phyloP scores from a whole-genome alignment of 1,140 invertebrate species.

The Phymorhynchus buccinoides region DNA sequence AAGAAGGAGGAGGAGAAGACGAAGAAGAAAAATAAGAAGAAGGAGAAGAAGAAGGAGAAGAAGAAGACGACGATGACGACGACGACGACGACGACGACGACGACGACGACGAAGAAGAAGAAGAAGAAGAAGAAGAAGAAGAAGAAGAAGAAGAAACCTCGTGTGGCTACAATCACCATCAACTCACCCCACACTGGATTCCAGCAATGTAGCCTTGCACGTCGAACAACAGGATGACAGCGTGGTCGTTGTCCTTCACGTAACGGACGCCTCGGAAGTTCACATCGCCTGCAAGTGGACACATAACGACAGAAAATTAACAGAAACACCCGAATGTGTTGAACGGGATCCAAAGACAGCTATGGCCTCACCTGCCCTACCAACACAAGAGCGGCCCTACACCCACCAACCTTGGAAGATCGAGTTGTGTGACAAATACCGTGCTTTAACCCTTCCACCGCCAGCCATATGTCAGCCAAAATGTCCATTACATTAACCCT shows the following conservation, averaged over 20 bases:
- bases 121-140: too few species aligned
- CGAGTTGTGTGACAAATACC: too few species aligned
- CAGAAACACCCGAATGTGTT: neutral
- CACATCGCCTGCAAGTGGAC: neutral
- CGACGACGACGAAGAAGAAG: neutral
- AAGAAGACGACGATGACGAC: neutral
- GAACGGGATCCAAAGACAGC: too few species aligned
- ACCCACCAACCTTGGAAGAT: too few species aligned
- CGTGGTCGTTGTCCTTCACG: conserved; percentile 60
- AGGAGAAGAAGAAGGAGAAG: neutral
- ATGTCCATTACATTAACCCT: too few species aligned
- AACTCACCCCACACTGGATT: conserved; percentile 66
- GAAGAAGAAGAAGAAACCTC: too few species aligned
- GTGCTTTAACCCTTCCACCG: too few species aligned
- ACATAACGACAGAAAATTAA: neutral
- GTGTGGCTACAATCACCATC: too few species aligned
- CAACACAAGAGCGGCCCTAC: too few species aligned
- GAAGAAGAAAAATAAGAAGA: too few species aligned
- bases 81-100: neutral
- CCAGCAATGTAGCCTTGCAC: conserved; percentile 69
- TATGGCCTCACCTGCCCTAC: too few species aligned
- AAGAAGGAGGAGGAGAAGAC: neutral
- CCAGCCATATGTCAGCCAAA: too few species aligned
- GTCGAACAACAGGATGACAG: conserved; percentile 68
- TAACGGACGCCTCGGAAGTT: conserved; percentile 62